Conservation (phyloP, 2,113 vertebrate species). For the Gobio gobio region DNA sequence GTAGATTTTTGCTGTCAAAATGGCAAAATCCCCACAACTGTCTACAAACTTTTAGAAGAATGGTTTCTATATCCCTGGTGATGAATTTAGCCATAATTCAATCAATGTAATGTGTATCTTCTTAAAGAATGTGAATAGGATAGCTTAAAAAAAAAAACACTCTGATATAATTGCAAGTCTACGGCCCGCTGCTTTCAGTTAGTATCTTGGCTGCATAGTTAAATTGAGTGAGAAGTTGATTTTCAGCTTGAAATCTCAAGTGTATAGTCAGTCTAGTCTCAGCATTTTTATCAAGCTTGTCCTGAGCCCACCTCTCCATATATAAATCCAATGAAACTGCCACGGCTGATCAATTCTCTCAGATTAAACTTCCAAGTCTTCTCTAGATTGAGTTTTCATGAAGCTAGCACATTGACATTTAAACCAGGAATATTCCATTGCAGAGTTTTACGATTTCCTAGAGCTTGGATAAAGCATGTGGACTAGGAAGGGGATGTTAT, state of each 20-base stretch:
- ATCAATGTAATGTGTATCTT: neutral
- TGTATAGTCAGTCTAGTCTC: slow-evolving; percentile 19
- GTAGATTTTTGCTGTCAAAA: neutral
- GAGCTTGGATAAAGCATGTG: too few relatives aligned
- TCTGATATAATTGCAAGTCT: neutral
- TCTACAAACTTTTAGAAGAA: neutral
- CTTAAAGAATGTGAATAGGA: neutral
- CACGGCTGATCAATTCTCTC: slow-evolving; percentile 30
- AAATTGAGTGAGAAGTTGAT: slow-evolving; percentile 41
- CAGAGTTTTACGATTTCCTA: neutral
- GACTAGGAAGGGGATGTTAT: neutral
- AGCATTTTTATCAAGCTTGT: slow-evolving; percentile 36
- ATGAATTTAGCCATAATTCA: neutral
- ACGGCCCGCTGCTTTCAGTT: neutral
- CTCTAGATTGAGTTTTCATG: neutral
- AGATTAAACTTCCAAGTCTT: slow-evolving; percentile 12
- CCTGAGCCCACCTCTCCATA: slow-evolving; percentile 6
- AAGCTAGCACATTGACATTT: neutral
- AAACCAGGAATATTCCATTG: neutral
- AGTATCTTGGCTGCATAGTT: slow-evolving; percentile 17
- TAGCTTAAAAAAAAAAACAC: neutral
- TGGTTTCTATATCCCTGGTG: neutral
- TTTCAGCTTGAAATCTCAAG: slow-evolving; percentile 18
- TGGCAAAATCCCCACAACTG: neutral
- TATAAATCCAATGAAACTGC: slow-evolving; percentile 36